A percentile compares a stretch with the other conserved stretches of the same genome.
These are phyloP conservation scores for Tyria jacobaeae DNA, from an alignment of 2,888 invertebrate genomes.

Conservation along the genomic window DNA sequence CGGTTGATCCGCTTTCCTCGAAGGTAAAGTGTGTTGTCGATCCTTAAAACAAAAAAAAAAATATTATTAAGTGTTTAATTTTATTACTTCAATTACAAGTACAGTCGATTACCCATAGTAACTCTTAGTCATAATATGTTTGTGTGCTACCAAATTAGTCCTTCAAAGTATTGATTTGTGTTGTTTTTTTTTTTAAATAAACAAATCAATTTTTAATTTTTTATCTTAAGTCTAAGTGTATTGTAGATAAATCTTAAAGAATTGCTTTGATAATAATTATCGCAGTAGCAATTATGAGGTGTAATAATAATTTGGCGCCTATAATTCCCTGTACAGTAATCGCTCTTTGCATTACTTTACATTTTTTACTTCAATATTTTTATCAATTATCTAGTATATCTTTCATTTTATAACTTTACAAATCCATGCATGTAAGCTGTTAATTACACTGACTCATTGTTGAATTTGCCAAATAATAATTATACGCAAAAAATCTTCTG, in stretches of 20 bases:
- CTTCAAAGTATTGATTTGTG: not conserved
- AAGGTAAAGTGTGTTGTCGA: constrained; percentile 72
- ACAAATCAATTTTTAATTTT: too few relatives aligned
- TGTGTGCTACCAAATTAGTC: not conserved
- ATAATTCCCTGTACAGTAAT: not conserved
- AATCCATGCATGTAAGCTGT: not conserved
- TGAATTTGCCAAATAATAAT: not conserved
- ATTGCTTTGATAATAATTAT: not conserved
- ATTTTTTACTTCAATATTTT: not conserved
- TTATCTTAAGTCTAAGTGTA: not conserved
- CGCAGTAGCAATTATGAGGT: not conserved
- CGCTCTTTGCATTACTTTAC: not conserved
- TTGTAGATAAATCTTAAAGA: not conserved
- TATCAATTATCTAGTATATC: not conserved
- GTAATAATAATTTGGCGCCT: not conserved
- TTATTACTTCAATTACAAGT: not conserved
- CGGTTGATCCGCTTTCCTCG: constrained; percentile 61
- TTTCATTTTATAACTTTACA: not conserved
- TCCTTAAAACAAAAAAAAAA: constrained; percentile 63
- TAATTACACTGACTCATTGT: not conserved
- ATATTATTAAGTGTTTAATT: not conserved
- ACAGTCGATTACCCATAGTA: not conserved
- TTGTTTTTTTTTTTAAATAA: too few relatives aligned
- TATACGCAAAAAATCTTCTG: too few relatives aligned
- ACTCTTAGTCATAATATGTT: not conserved